A percentile compares a stretch with the other conserved stretches of the same genome.
Evolutionary conservation across 2,113 vertebrate species (phyloP).

Genomic region (Marmota flaviventris): DNA sequence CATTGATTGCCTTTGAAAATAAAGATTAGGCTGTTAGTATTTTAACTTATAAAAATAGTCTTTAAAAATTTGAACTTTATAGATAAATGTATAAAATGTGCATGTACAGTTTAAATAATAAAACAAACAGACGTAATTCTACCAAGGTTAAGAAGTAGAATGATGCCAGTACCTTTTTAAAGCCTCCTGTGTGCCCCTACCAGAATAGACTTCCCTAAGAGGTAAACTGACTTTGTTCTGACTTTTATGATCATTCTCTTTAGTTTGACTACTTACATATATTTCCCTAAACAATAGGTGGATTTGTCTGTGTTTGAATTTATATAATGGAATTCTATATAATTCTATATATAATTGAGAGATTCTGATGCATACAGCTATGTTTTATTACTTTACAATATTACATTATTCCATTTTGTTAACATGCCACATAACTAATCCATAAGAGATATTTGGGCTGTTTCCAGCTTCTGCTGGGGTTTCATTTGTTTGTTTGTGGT

Average conservation of each 20-base stretch:
- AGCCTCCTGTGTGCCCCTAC: background rate
- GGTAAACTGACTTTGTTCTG: constrained; percentile 42
- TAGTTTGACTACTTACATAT: background rate
- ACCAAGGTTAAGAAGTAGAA: constrained; percentile 39
- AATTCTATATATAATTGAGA: background rate
- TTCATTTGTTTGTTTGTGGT: no score
- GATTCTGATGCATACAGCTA: background rate
- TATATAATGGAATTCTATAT: background rate
- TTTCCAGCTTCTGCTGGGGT: constrained; percentile 1
- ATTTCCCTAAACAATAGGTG: constrained; percentile 32
- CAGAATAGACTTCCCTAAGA: background rate
- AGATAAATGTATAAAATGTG: background rate
- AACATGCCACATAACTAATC: background rate
- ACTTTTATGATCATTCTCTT: background rate
- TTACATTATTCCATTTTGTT: constrained; percentile 22
- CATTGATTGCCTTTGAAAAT: constrained; percentile 50
- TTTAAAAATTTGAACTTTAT: constrained; percentile 18
- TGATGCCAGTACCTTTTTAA: constrained; percentile 15
- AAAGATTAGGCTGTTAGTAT: constrained; percentile 36
- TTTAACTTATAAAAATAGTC: constrained; percentile 55
- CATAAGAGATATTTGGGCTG: background rate
- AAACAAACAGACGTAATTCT: constrained; percentile 36
- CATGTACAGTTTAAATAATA: background rate
- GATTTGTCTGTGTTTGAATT: constrained; percentile 24
- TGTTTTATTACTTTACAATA: constrained; percentile 13